Base-by-base conservation (phyloP, 2,113 vertebrate species). In the Ancistrus triradiatus region DNA sequence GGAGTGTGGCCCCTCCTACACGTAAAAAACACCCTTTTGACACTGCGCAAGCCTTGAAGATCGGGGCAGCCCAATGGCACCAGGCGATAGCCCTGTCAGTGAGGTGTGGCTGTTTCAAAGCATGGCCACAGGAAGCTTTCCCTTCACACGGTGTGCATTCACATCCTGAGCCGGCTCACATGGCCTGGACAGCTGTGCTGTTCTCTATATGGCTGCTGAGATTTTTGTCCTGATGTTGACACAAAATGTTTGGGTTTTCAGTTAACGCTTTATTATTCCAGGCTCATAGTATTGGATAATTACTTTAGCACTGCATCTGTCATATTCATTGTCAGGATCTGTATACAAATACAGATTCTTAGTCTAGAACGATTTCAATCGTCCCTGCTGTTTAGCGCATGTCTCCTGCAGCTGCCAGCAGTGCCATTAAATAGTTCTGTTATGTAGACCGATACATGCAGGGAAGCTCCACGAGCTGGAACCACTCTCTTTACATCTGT, bases 81-180 rank as follows among this genome's bases (percentile, higher is more conserved):
- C 27, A 27, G 59, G 17, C 42, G 13, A 46, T 43, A 57, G 2
- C 35, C 4, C 48, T 68, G 65, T 59, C 77, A 83, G 70, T 74
- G 79, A 82, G 77, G 78, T 83, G 81, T 85, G 70, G 66, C 72
- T 18, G 17, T 67, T 76, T 85, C 77, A 78, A 81, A 81, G 72
- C 58, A 68, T 33, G 4, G 62, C 67, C 56, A 61, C 78, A 83
- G 82, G 80, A 84, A 83, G 80, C 15, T 53, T 59, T 42, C n/a
- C 28, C 50, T 63, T 78, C 65, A 58, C 73, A 73, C 72, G 51
- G 21, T 44, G 7, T 18, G 44, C 42, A 1, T 35, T 55, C 8
- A 68, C 44, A 48, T 72, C 61, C 71, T 73, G 61, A 48, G 31
- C 50, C 1, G 10, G 27, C 44, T 59, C 14, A 37, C 31, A 42